Evolutionary conservation across 2,113 vertebrate species (phyloP), one percentile per base, ranked within the genome.

Genomic region (Pampusana beccarii): DNA sequence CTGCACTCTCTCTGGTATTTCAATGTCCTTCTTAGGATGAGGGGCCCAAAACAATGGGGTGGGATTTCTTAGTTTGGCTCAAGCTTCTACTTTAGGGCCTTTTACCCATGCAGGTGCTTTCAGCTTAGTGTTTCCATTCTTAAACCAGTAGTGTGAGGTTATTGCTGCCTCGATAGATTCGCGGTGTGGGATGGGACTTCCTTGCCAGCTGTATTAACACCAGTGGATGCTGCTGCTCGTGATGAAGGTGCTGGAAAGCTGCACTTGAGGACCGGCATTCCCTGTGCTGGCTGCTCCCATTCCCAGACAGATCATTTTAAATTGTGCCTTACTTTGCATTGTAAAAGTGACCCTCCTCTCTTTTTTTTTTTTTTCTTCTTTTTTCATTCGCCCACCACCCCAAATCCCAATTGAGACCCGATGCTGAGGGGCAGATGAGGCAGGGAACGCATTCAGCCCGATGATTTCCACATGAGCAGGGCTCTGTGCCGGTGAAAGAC

Each of bases 391-490:
- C 62, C 66, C 46, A 36, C 78, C 67, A 54, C 50, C 73, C 42
- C 66, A 73, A 86, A 89, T 86, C 94, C 74, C 96, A 93, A 58
- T 24, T 91, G 94, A 96, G 91, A 57, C 51, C 66, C 28, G 60
- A 40, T 87, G 78, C 90, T 58, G 70, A 85, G 80, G 87, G 92
- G 77, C 69, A 90, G 89, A 92, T 89, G 79, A 91, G 74, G 87
- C 92, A 83, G 82, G 0, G 1, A 92, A 71, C 53, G 72, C n/a
- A 94, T 93, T 97, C 90, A 92, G 66, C 83, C 64, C 18, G 0
- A 96, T 97, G 92, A 85, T 97, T 97, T 96, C 91, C 92, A 94
- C 87, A 92, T 94, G 95, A 96, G 94, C 92, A 86, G 85, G 89
- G 80, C 62, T 96, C 74, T 87, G 81, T 92, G 81, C 75, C 0